A percentile compares a stretch with the other conserved stretches of the same genome.
These are phyloP conservation scores for Metellina segmentata DNA, from an alignment of 2,888 invertebrate genomes.

Conservation along the genomic window DNA sequence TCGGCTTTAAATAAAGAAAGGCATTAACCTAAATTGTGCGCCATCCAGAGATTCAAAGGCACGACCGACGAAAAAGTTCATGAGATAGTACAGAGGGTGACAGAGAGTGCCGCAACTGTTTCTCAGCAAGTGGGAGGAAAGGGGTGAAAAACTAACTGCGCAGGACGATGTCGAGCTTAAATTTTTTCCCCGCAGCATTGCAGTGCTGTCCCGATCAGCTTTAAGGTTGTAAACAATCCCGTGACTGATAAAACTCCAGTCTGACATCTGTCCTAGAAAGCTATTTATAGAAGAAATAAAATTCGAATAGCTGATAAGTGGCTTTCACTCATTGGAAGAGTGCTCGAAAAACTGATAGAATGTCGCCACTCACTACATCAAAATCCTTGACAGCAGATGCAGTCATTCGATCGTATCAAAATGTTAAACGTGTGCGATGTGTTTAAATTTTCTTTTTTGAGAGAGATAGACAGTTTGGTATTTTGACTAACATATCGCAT, in stretches of 20 bases:
- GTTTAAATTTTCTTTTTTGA: no score
- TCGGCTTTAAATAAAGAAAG: no score
- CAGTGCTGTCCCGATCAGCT: not conserved
- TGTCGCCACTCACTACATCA: not conserved
- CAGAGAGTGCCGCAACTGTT: not conserved
- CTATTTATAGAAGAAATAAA: constrained; percentile 27
- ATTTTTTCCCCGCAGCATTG: not conserved
- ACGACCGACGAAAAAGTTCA: no score
- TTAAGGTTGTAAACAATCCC: constrained; percentile 1
- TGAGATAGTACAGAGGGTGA: not conserved
- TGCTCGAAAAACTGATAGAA: not conserved
- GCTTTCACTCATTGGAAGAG: not conserved
- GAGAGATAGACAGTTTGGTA: no score
- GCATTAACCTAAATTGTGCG: no score
- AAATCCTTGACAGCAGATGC: not conserved
- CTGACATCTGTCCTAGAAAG: constrained; percentile 17
- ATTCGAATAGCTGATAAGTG: constrained; percentile 17
- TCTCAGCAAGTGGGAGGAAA: not conserved
- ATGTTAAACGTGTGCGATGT: no score
- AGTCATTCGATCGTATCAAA: not conserved
- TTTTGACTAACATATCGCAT: no score
- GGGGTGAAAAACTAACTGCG: not conserved
- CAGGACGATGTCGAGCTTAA: not conserved
- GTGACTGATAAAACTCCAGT: not conserved
- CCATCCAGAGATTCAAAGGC: no score